Evolutionary conservation across 2,113 vertebrate species (phyloP), one percentile per base, ranked within the genome.

Genomic region (Mormoops blainvillei): DNA sequence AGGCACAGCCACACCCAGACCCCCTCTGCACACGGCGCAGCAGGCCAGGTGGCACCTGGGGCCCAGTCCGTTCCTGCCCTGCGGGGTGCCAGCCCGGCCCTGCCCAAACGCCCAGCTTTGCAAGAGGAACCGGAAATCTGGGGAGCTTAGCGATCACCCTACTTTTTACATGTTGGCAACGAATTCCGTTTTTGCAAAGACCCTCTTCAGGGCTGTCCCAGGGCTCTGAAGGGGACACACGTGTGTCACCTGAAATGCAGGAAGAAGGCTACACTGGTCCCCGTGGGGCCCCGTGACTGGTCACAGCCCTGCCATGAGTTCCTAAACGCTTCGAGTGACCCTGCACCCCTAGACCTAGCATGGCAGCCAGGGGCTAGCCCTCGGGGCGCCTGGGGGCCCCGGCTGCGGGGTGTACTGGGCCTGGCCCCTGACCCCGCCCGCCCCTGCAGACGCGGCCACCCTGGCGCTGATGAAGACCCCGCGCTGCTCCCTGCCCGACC

Each of bases 381-480:
- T 26, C 3, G 18, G 36, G 31, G 5, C n/a, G 5, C 1, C 65
- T 10, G 10, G 33, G 76, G 16, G 43, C 15, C 43, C 76, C n/a
- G 0, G 0, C 0, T 2, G 8, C 18, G 33, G 38, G 33, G 2
- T 45, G 8, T 19, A 18, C n/a, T 0, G 38, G n/a, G 26, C 77
- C 68, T 3, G 12, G 28, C 67, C 28, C 38, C 84, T 95, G 50
- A 95, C 19, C 5, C 9, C 7, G 0, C 0, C 41, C 15, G 0
- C 8, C 73, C 52, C 45, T 1, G 9, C 91, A 99, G 99, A 99
- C 3, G 98, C 99, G 97, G 99, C 99, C 94, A 99, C 99, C 0
- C 93, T 99, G 96, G 98, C 98, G 3, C 98, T 99, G 70, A 99
- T 99, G 99, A 99, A 99, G 97, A 99, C 99, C 0, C 99, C 99